Percentiles rank a stretch among this genome's conserved stretches.
phyloP scores from a whole-genome alignment of 2,888 invertebrate genomes.

The Hipparchia sbordonii region DNA sequence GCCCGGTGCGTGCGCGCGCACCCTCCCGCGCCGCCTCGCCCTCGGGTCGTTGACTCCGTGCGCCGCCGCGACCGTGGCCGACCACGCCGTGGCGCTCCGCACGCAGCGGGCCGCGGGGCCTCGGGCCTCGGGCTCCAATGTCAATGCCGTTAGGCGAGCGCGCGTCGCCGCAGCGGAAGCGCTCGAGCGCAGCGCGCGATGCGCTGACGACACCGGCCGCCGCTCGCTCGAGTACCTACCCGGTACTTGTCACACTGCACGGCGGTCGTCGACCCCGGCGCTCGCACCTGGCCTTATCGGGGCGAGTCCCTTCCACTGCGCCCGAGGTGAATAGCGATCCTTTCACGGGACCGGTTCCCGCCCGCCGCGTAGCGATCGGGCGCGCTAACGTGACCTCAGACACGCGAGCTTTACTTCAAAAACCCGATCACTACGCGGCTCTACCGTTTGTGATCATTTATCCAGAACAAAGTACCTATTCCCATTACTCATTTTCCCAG shows the following conservation, averaged over 20 bases:
- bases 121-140: slow-evolving; percentile 61
- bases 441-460: neutral
- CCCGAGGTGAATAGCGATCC: slow-evolving; percentile 7
- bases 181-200: neutral
- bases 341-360: slow-evolving; percentile 17
- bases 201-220: neutral
- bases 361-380: neutral
- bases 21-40: slow-evolving; percentile 76
- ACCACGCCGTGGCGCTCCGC: slow-evolving; percentile 53
- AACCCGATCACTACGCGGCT: neutral
- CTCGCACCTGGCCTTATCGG: slow-evolving; percentile 52
- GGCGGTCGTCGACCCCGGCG: slow-evolving; percentile 58
- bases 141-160: slow-evolving; percentile 67
- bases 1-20: slow-evolving; percentile 81
- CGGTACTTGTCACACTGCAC: slow-evolving; percentile 46
- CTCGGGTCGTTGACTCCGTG: slow-evolving; percentile 78
- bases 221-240: slow-evolving; percentile 42
- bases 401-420: neutral
- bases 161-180: slow-evolving; percentile 44
- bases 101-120: slow-evolving; percentile 62
- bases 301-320: slow-evolving; percentile 14
- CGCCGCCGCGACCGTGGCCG: slow-evolving; percentile 55
- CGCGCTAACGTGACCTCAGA: neutral
- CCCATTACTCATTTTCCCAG: neutral
- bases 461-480: neutral